These are phyloP conservation scores for Myotis pilosus DNA, from an alignment of 2,797 vertebrate genomes.

Conservation along the genomic window DNA sequence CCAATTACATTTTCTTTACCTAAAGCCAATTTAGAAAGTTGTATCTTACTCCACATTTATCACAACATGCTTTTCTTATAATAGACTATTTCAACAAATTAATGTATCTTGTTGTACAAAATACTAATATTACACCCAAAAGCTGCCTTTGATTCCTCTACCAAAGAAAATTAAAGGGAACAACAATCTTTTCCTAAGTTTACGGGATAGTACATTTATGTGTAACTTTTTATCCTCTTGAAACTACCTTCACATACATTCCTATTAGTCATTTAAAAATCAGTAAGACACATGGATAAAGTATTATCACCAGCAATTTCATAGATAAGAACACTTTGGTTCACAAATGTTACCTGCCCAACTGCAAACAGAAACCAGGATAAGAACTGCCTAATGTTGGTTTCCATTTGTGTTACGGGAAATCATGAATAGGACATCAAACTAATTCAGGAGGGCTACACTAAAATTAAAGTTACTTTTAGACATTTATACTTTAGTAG, in stretches of 20 bases:
- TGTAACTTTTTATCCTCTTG: neutral
- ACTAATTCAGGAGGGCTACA: neutral
- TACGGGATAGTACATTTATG: neutral
- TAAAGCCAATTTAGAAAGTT: neutral
- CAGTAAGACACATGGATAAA: neutral
- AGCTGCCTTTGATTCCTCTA: slow-evolving; percentile 10
- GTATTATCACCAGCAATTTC: neutral
- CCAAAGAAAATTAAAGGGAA: neutral
- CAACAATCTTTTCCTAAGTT: neutral
- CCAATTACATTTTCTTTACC: neutral
- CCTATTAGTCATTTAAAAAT: neutral
- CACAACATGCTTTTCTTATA: slow-evolving; percentile 3
- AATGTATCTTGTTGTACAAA: slow-evolving; percentile 36
- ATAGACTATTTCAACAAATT: neutral
- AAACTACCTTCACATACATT: neutral
- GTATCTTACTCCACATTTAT: neutral
- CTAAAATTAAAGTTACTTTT: slow-evolving; percentile 39
- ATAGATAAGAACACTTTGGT: neutral
- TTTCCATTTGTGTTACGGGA: neutral
- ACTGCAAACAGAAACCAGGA: neutral
- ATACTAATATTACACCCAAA: neutral
- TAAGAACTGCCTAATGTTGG: neutral
- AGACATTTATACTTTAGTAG: neutral
- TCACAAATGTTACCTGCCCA: neutral
- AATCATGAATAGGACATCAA: neutral